phyloP scores from a whole-genome alignment of 2,113 vertebrate genomes.

The Oreochromis aureus region DNA sequence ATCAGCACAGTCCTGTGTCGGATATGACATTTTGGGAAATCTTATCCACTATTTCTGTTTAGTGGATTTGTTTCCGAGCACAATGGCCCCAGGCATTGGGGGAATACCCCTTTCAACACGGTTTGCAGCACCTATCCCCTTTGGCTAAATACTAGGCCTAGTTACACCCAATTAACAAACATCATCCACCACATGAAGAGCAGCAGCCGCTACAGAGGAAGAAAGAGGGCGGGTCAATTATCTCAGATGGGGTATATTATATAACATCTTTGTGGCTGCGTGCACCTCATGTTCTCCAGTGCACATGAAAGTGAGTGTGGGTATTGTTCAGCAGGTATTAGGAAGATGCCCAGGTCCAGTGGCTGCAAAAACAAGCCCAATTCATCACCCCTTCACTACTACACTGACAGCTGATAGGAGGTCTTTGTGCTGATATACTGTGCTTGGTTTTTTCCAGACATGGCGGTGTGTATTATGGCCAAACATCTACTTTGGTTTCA shows the following conservation, averaged over 20 bases:
- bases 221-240: conserved; percentile 8
- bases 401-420: background rate
- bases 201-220: background rate
- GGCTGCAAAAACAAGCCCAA: background rate
- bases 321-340: background rate
- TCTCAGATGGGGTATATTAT: conserved; percentile 40
- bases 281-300: background rate
- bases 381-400: background rate
- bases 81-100: background rate
- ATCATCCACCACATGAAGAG: conserved; percentile 22
- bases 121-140: background rate
- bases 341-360: background rate
- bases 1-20: conserved; percentile 28
- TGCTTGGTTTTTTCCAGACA: background rate
- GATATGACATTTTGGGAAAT: background rate
- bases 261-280: conserved; percentile 30
- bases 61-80: background rate
- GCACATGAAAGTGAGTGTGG: background rate
- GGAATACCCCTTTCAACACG: background rate
- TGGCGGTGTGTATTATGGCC: background rate
- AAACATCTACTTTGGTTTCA: background rate
- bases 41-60: background rate
- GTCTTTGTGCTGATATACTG: background rate
- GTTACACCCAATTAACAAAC: conserved; percentile 22
- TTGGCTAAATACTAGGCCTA: background rate